Conservation (phyloP, 2,888 invertebrate genomes). For the Frankliniella fusca region DNA sequence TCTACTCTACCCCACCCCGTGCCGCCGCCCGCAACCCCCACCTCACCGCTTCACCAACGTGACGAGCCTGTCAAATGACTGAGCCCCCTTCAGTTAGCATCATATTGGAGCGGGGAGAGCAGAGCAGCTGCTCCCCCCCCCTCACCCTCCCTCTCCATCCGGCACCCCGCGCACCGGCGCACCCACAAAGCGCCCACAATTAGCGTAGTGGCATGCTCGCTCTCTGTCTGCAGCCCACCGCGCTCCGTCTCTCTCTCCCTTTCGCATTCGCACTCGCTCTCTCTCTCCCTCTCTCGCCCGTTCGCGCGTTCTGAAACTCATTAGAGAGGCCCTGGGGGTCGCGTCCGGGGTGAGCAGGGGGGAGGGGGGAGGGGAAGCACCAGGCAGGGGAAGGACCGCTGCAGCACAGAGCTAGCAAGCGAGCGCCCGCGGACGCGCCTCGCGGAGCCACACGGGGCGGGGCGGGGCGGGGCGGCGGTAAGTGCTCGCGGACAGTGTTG, state of each 20-base stretch:
- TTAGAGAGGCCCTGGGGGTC: neutral
- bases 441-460: neutral
- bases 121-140: neutral
- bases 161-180: neutral
- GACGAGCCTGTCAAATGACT: slow-evolving; percentile 24
- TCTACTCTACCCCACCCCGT: neutral
- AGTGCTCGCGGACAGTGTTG: slow-evolving; percentile 14
- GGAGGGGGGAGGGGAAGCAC: too few species aligned
- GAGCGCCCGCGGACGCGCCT: neutral
- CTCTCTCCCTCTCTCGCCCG: neutral
- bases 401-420: too few species aligned
- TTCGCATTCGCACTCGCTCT: neutral
- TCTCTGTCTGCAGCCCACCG: neutral
- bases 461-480: neutral
- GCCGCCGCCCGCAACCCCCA: neutral
- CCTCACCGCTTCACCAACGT: neutral
- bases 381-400: too few species aligned
- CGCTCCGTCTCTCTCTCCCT: neutral
- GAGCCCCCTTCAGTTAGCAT: slow-evolving; percentile 17
- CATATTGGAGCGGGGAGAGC: slow-evolving; percentile 6
- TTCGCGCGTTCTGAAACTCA: slow-evolving; percentile 11
- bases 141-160: neutral
- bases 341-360: neutral
- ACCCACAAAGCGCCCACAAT: slow-evolving; percentile 18
- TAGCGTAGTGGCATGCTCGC: neutral